A percentile compares a stretch with the other conserved stretches of the same genome.
These are phyloP conservation scores for Sarcophaga bullata DNA, from an alignment of 1,140 invertebrate genomes.

Conservation along the genomic window DNA sequence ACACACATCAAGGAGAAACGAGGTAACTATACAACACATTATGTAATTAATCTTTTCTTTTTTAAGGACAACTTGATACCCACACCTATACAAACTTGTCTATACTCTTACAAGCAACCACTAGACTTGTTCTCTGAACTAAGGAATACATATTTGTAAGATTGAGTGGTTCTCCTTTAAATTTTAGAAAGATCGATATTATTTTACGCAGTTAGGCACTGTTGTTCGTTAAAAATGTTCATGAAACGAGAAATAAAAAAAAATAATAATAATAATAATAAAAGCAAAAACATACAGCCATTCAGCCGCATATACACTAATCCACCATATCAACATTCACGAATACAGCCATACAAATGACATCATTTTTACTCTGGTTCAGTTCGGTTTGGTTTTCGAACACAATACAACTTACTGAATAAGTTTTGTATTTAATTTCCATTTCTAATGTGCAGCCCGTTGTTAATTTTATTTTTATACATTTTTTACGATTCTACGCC, in stretches of 20 bases:
- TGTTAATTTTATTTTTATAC: slow-evolving; percentile 1
- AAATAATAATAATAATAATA: background rate
- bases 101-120: too few relatives aligned
- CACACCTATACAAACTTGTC: too few relatives aligned
- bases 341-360: background rate
- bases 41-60: background rate
- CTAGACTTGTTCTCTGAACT: too few relatives aligned
- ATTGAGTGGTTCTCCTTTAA: background rate
- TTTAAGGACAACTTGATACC: background rate
- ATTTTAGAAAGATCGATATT: slow-evolving; percentile 10
- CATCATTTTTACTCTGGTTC: background rate
- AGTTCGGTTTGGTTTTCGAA: background rate
- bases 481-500: background rate
- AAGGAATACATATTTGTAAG: too few relatives aligned
- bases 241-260: slow-evolving; percentile 6
- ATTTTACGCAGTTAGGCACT: slow-evolving; percentile 4
- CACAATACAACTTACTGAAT: slow-evolving; percentile 15
- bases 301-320: too few relatives aligned
- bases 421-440: slow-evolving; percentile 26
- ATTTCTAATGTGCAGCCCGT: background rate
- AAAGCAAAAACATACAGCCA: background rate
- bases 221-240: background rate
- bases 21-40: slow-evolving; percentile 70
- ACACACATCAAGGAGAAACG: slow-evolving; percentile 86
- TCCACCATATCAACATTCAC: too few relatives aligned